Conservation (phyloP, 2,888 invertebrate genomes). For the Cancer borealis region DNA sequence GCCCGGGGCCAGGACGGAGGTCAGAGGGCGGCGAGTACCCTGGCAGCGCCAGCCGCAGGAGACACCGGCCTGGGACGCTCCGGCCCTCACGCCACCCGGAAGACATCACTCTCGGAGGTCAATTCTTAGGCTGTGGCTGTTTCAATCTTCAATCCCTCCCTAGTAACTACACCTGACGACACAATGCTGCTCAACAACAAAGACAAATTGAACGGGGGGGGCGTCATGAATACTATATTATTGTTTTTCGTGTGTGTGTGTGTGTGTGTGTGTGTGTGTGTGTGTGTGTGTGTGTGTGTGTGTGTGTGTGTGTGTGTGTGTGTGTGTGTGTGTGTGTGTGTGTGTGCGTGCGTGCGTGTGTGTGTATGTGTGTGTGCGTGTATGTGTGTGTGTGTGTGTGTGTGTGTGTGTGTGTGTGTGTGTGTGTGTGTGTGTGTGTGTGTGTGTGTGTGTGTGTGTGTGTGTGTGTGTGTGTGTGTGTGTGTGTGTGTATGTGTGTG, state of each 20-base stretch:
- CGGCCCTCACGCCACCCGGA: constrained; percentile 52
- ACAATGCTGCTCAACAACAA: not conserved
- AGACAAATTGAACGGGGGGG: not conserved
- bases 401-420: constrained; percentile 7
- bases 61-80: constrained; percentile 44
- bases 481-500: constrained; percentile 17
- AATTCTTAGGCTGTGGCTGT: not conserved
- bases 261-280: not conserved
- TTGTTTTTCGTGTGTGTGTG: constrained; percentile 1
- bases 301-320: constrained; percentile 15
- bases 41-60: constrained; percentile 66
- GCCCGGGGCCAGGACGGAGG: constrained; percentile 53
- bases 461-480: not conserved
- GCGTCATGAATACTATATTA: not conserved
- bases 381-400: constrained; percentile 2
- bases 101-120: constrained; percentile 58
- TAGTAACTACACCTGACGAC: not conserved
- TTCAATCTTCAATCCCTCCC: not conserved
- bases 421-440: constrained; percentile 15
- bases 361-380: constrained; percentile 34
- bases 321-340: constrained; percentile 27
- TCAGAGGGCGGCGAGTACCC: constrained; percentile 61
- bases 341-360: constrained; percentile 29
- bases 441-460: not conserved
- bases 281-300: not conserved